These are phyloP conservation scores for Diachasmimorpha longicaudata DNA, from an alignment of 1,140 invertebrate species.

Conservation along the genomic window DNA sequence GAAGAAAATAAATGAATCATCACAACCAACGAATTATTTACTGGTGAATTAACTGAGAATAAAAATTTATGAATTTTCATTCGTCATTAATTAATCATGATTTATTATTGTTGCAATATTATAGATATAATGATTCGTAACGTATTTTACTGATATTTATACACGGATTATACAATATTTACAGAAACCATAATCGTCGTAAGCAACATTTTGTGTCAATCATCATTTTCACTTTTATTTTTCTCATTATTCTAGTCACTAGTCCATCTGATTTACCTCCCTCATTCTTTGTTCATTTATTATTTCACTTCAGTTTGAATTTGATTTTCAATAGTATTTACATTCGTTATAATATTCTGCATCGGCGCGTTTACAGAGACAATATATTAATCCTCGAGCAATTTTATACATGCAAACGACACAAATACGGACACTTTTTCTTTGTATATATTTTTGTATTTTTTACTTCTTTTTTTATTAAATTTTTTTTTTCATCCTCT, in stretches of 20 bases:
- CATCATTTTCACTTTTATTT: slow-evolving; percentile 7
- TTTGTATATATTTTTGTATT: slow-evolving; percentile 8
- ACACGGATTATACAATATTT: slow-evolving; percentile 62
- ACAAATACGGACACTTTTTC: slow-evolving; percentile 11
- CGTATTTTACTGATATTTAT: slow-evolving; percentile 62
- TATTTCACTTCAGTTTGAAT: neutral
- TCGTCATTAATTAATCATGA: slow-evolving; percentile 1
- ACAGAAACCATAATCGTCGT: slow-evolving; percentile 28
- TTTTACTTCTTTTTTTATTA: slow-evolving; percentile 5
- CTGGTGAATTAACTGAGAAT: neutral
- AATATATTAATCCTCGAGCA: neutral
- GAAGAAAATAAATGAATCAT: too few species aligned
- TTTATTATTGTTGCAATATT: slow-evolving; percentile 60
- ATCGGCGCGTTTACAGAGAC: neutral
- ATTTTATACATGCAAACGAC: slow-evolving; percentile 18
- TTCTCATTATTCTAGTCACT: slow-evolving; percentile 13
- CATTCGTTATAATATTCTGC: neutral
- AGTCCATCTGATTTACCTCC: neutral
- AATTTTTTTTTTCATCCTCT: slow-evolving; percentile 11
- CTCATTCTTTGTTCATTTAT: neutral
- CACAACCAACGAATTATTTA: neutral
- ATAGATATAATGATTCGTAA: slow-evolving; percentile 63
- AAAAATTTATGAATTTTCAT: neutral
- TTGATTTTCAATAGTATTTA: slow-evolving; percentile 10
- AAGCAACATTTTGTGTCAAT: slow-evolving; percentile 25